Evolutionary conservation across 2,888 invertebrate species (phyloP).

Genomic region (Punctoribates punctum): DNA sequence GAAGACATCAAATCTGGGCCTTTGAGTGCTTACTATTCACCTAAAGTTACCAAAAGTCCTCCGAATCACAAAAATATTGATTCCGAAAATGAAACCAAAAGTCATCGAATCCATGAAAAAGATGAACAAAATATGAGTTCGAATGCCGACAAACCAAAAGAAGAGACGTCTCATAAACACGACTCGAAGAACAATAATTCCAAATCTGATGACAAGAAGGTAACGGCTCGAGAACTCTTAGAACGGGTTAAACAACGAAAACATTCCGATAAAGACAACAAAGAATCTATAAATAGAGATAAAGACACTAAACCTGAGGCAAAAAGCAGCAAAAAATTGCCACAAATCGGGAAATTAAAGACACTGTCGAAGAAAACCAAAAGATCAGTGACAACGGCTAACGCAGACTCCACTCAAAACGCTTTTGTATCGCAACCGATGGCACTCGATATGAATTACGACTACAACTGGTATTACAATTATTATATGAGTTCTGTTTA

Average conservation of each 20-base stretch:
- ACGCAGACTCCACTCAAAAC: constrained; percentile 19
- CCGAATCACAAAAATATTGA: background rate
- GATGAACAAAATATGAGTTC: background rate
- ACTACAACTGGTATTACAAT: constrained; percentile 43
- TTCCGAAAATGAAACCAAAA: background rate
- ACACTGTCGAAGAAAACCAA: background rate
- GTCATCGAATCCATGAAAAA: background rate
- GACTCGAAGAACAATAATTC: background rate
- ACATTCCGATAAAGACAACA: background rate
- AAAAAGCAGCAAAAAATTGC: background rate
- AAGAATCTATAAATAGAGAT: background rate
- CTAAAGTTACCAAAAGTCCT: constrained; percentile 14
- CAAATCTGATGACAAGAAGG: constrained; percentile 25
- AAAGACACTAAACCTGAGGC: background rate
- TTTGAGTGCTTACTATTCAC: constrained; percentile 29
- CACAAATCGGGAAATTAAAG: constrained; percentile 18
- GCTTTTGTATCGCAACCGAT: constrained; percentile 12
- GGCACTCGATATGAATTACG: constrained; percentile 39
- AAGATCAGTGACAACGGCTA: background rate
- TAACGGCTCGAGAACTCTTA: constrained; percentile 20
- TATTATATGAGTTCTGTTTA: constrained; percentile 40
- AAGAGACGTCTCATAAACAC: background rate
- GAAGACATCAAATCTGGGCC: constrained; percentile 35
- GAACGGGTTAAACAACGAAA: constrained; percentile 16
- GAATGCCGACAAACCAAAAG: background rate